Evolutionary conservation across 2,797 vertebrate species (phyloP), one percentile per base, ranked within the genome.

Genomic region (Spea hammondii): DNA sequence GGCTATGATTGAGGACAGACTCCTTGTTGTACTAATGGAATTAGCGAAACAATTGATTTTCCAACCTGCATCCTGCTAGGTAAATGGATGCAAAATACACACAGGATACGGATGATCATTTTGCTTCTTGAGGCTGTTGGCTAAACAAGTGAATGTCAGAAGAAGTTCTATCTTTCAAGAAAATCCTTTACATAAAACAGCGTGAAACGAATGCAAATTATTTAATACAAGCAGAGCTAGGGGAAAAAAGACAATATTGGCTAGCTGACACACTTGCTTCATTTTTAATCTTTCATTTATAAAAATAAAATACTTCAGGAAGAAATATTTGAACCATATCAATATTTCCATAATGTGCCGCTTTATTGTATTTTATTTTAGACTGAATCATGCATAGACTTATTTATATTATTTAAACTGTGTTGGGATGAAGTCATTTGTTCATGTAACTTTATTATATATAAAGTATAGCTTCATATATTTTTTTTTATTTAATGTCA

Each of bases 41-140:
- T 75, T 54, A 55, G 44, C 67, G 49, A 54, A 75, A 53, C 67
- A 46, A 75, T 67, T 75, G 64, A 75, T 76, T 55, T 76, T 65
- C 46, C 50, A 17, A 8, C 4, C 64, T 47, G 44, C 64, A 65
- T 55, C 51, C 66, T 76, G 64, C 65, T 48, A 14, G 14, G 45
- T 68, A 46, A 66, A 57, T 76, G 66, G 74, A 76, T 67, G 74
- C 17, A 57, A 13, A 53, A 55, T 65, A 32, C 9, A 47, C 73
- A 76, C 32, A 65, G 72, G 73, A 76, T 67, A 68, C 54, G n/a
- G 62, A 32, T 53, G 49, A 57, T 57, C 50, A 57, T 32, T 46
- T 76, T 68, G 74, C 74, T 67, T 67, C 51, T 7, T 48, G 53
- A 59, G 68, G 50, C 53, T 67, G 65, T 46, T 76, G 51, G 45